Base-by-base conservation (phyloP, 1,140 invertebrate species). In the Lysiphlebus fabarum region DNA sequence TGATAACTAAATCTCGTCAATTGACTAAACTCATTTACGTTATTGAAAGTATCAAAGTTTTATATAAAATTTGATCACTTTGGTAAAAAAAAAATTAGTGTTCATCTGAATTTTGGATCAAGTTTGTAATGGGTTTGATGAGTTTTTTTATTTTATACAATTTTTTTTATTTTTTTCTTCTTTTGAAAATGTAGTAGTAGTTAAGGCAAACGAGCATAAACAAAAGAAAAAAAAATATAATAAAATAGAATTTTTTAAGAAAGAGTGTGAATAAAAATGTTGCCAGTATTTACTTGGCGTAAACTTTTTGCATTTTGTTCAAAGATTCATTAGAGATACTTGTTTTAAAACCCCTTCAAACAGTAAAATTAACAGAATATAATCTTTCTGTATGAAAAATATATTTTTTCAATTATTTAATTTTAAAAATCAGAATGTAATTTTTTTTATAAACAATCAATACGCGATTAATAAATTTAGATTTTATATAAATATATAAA, bases 311-410 rank as follows among this genome's bases (percentile, higher is more conserved):
- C 44, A 4, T 14, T 8, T 33, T 40, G 38, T 48, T 53, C 14
- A 12, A 61, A 56, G 53, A 61, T 61, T 61, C 59, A 51, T 61
- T 56, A 61, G 59, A 49, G 36, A 36, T 33, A 45, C 47, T 56
- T 61, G 59, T 61, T 55, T 61, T 40, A 44, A 38, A 33, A 53
- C 38, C 6, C 40, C 55, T 55, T 60, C 33, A 6, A 0, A 10
- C 38, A 40, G 34, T n/a, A 50, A 14, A 48, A 34, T 17, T 48
- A 38, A 57, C 34, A 14, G 12, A 26, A 26, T 0, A 4, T 4
- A 26, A 26, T 26, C 17, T 26, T n/a, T n/a, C n/a, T 26, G 17
- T 26, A 26, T 26, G 17, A 4, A 4, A 26, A 26, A 26, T 26
- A 26, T n/a, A n/a, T n/a, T n/a, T n/a, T n/a, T n/a, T n/a, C n/a